phyloP scores from a whole-genome alignment of 23 tunicate genomes.

The Trididemnum clinides region DNA sequence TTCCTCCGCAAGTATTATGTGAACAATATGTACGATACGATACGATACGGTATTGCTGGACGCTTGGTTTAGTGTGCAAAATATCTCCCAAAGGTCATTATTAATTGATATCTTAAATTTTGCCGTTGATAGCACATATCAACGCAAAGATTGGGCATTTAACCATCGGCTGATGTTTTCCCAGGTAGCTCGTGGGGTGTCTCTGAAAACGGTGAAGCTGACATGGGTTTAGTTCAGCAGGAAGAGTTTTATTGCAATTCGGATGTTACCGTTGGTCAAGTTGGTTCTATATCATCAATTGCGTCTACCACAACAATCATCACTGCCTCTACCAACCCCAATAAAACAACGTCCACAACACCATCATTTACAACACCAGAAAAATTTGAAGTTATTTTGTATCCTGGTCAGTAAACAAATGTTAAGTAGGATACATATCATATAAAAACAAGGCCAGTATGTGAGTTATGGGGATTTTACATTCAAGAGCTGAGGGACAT shows the following conservation, averaged over 20 bases:
- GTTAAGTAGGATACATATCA: no score
- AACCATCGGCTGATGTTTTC: no score
- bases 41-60: slow-evolving; percentile 54
- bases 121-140: no score
- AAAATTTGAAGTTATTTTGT: neutral
- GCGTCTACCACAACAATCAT: neutral
- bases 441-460: no score
- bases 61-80: neutral
- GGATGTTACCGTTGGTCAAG: slow-evolving; percentile 15
- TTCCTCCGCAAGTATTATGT: slow-evolving; percentile 43
- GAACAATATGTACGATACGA: slow-evolving; percentile 52
- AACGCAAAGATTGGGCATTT: no score
- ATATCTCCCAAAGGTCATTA: neutral
- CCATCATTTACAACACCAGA: neutral
- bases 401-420: neutral
- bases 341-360: neutral
- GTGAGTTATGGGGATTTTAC: no score
- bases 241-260: slow-evolving; percentile 63
- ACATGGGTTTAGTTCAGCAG: slow-evolving; percentile 42
- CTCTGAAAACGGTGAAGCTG: slow-evolving; percentile 30
- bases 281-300: neutral
- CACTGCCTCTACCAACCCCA: neutral
- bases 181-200: slow-evolving; percentile 60
- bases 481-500: no score
- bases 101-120: neutral